Conservation (phyloP, 2,888 invertebrate genomes). For the Conomelus anceps region DNA sequence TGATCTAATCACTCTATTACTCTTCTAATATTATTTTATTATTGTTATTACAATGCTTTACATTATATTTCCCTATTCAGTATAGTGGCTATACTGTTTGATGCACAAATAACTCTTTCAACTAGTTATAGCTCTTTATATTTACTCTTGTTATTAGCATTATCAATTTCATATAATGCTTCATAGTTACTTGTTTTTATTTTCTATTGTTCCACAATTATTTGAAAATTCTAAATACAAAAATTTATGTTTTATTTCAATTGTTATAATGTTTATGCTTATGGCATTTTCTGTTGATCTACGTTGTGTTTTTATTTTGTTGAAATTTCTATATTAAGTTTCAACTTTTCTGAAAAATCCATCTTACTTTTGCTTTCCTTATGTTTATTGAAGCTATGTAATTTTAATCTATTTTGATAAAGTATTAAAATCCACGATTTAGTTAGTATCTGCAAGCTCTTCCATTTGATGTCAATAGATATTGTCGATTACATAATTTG, state of each 20-base stretch:
- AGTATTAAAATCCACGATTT: background rate
- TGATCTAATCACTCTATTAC: background rate
- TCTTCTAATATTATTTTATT: background rate
- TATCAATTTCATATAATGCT: background rate
- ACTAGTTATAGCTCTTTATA: background rate
- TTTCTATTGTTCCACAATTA: background rate
- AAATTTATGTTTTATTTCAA: background rate
- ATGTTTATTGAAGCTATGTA: background rate
- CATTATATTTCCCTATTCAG: background rate
- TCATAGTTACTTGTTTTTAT: background rate
- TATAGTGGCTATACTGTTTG: background rate
- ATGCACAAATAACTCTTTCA: background rate
- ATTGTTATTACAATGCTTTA: background rate
- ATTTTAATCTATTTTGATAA: background rate
- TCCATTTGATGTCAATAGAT: background rate
- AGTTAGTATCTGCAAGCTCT: background rate
- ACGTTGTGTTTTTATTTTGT: background rate
- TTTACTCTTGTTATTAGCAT: background rate
- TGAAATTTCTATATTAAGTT: no score
- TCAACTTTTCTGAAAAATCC: no score
- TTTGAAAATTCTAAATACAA: background rate
- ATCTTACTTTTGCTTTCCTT: background rate
- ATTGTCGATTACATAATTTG: no score
- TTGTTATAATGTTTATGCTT: background rate
- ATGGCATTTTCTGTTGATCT: background rate